Evolutionary conservation across 2,888 invertebrate species (phyloP), one percentile per base, ranked within the genome.

Genomic region (Folsomia candida): DNA sequence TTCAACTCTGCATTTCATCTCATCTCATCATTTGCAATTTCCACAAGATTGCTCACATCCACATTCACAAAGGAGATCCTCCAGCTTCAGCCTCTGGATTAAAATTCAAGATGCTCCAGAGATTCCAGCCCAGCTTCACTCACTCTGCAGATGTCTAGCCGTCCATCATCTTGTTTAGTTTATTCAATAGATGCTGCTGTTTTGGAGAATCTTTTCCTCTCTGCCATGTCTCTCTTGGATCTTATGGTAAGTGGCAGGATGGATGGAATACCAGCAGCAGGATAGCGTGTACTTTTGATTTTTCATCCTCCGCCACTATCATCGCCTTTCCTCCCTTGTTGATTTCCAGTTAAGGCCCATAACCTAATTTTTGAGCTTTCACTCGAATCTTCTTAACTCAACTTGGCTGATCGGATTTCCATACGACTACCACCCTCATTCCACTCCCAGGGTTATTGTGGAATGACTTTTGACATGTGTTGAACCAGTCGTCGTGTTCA

Each of bases 21-120:
- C 64, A 20, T 64, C 64, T 24, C 64, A 64, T 64, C 51, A 62
- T 47, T 22, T 51, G 64, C 51, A 51, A 47, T 64, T 64, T 64
- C 64, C 64, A 20, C 64, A 64, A 64, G 64, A 64, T 64, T 64
- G 64, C 64, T 47, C 37, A 64, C 25, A 51, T 47, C 64, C 24
- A 47, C 37, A 11, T 9, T 14, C 6, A 20, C n/a, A n/a, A n/a
- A n/a, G n/a, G 14, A 37, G 37, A 37, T 37, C 37, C 37, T 37
- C 14, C 14, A n/a, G 37, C 37, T 37, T 37, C 14, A 37, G 37
- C 37, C 37, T 37, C 14, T 37, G 37, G 37, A 37, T 37, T 37
- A 37, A 37, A 37, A 37, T 37, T 37, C 37, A 37, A 37, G 37
- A 37, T 9, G 37, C 37, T 37, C 14, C 14, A 4, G 37, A 37